A percentile compares a stretch with the other conserved stretches of the same genome.
phyloP scores from a whole-genome alignment of 1,140 invertebrate genomes.

The Eumaeus atala region DNA sequence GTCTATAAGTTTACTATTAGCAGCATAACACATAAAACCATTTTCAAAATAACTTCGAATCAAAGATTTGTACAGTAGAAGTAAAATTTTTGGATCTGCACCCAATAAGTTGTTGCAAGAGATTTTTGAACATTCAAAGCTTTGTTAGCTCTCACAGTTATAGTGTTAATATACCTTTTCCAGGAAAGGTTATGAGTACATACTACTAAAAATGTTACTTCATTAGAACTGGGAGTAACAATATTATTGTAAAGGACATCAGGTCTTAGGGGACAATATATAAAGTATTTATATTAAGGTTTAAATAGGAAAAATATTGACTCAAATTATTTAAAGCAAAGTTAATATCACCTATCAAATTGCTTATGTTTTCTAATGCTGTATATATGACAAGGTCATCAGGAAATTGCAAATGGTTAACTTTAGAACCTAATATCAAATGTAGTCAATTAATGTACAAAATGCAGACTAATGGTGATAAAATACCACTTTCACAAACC shows the following conservation, averaged over 20 bases:
- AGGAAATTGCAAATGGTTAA: conserved; percentile 24
- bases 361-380: too few species aligned
- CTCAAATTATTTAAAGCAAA: too few species aligned
- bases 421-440: conserved; percentile 8
- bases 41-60: conserved; percentile 29
- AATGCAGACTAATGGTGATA: conserved; percentile 26
- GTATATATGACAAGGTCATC: conserved; percentile 25
- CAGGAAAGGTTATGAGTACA: conserved; percentile 23
- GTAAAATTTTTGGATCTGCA: conserved; percentile 24
- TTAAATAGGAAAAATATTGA: too few species aligned
- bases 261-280: too few species aligned
- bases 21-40: conserved; percentile 20
- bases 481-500: neutral
- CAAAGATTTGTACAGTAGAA: conserved; percentile 22
- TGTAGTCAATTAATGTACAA: conserved; percentile 25
- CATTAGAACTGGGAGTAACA: conserved; percentile 6
- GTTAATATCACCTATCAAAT: too few species aligned
- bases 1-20: conserved; percentile 12
- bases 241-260: too few species aligned
- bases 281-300: too few species aligned
- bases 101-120: conserved; percentile 16
- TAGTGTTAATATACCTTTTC: conserved; percentile 18
- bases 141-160: conserved; percentile 15
- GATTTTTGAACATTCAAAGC: conserved; percentile 28
- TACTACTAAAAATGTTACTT: conserved; percentile 18